Evolutionary conservation across 1,140 invertebrate species (phyloP).

Genomic region (Zaprionus ghesquierei): DNA sequence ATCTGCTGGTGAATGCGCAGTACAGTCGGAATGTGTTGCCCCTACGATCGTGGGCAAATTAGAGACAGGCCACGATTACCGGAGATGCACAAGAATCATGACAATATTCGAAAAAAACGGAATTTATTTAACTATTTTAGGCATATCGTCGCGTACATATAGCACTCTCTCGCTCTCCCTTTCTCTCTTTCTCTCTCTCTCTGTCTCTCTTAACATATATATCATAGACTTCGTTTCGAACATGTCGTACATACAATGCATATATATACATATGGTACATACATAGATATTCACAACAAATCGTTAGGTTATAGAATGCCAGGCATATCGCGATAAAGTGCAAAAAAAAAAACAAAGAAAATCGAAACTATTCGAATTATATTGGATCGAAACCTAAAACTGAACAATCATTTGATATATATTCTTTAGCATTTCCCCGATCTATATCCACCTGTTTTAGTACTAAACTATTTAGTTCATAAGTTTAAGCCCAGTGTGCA

Average conservation of each 20-base stretch:
- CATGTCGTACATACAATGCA: constrained; percentile 12
- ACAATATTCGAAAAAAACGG: constrained; percentile 70
- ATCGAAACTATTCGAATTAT: neutral
- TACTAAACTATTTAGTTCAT: neutral
- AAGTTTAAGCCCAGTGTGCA: neutral
- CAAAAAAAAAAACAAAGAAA: neutral
- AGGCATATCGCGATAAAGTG: constrained; percentile 41
- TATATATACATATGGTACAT: neutral
- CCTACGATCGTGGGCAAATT: constrained; percentile 36
- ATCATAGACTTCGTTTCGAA: constrained; percentile 33
- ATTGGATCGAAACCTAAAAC: neutral
- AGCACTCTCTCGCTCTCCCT: constrained; percentile 48
- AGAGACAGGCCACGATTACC: constrained; percentile 9
- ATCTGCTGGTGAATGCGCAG: constrained; percentile 63
- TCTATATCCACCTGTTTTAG: neutral
- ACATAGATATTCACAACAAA: constrained; percentile 29
- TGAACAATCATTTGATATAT: neutral
- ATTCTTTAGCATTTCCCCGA: constrained; percentile 4
- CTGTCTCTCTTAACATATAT: constrained; percentile 51
- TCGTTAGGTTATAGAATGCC: constrained; percentile 44
- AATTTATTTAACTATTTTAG: constrained; percentile 74
- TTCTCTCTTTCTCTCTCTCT: constrained; percentile 48
- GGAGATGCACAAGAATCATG: constrained; percentile 59
- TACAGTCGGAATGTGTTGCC: constrained; percentile 45
- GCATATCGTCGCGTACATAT: constrained; percentile 72